Base-by-base conservation (phyloP, 2,888 invertebrate genomes). In the Drosophila nr. perissopoda region DNA sequence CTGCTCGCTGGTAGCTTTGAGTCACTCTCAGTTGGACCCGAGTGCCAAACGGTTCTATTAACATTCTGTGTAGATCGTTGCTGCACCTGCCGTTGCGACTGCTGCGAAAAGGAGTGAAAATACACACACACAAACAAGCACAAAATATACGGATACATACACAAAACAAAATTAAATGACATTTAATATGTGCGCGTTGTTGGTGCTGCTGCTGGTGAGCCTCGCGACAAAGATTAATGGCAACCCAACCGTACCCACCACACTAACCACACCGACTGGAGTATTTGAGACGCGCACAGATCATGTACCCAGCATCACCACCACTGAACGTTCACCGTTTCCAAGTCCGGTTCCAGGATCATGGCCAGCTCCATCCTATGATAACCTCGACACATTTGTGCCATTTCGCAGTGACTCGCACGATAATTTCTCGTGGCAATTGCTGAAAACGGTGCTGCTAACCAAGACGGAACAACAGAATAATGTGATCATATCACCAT, bases 401-500 rank as follows among this genome's bases (percentile, higher is more conserved):
- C 93, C 92, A 13, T 92, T 90, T 68, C 87, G 91, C 59, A 90
- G 90, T 62, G 92, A 93, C 60, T 84, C 85, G 11, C 91, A 95
- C 75, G 96, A 96, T 79, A 93, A 93, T 61, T 96, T 96, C 87
- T 96, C 96, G 69, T 96, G 96, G 96, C 94, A 94, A 58, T 90
- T 96, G 29, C 94, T 96, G 25, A 95, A 95, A 94, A 95, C 86
- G 21, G 85, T 92, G 59, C 81, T 92, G 10, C 80, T 87, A 6
- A 87, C 83, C 34, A 90, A 91, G 13, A 66, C 80, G 8, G 66
- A 73, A 0, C 65, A 69, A 0, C 69, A 82, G 6, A 94, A 94
- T 18, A 97, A 97, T 92, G 94, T 96, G 62, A 93, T 97, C 29
- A 89, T 97, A 53, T 97, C 97, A 0, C 97, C 97, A 0, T 94